Conservation (phyloP, 2,113 vertebrate species). For the human region DNA sequence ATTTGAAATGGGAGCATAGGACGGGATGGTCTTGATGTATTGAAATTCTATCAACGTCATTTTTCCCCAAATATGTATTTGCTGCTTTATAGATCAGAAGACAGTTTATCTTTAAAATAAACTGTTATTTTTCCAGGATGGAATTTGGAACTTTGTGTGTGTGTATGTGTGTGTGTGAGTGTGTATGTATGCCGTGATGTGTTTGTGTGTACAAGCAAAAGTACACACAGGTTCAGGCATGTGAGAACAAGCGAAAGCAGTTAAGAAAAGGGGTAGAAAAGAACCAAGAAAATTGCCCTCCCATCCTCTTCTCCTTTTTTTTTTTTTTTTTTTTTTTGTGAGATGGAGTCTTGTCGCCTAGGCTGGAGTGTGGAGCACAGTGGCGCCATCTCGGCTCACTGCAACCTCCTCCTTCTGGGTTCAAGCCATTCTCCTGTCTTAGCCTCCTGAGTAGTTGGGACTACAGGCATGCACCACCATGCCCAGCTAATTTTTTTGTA, state of each 20-base stretch:
- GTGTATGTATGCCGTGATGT: neutral
- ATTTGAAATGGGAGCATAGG: neutral
- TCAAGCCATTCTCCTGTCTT: too few relatives aligned
- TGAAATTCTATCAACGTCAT: neutral
- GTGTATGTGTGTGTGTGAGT: neutral
- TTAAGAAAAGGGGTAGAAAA: neutral
- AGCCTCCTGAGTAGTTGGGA: too few relatives aligned
- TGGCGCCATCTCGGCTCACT: too few relatives aligned
- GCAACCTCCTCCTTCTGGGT: too few relatives aligned
- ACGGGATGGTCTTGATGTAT: neutral
- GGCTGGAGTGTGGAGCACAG: too few relatives aligned
- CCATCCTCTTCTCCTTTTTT: neutral
- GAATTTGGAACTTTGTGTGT: neutral
- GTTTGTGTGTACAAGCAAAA: neutral
- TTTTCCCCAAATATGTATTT: neutral
- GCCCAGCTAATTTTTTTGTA: too few relatives aligned
- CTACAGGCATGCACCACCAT: too few relatives aligned
- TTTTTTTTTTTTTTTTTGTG: too few relatives aligned
- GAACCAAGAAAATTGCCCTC: neutral
- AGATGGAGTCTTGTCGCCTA: too few relatives aligned
- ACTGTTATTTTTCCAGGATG: neutral
- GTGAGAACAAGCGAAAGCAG: neutral
- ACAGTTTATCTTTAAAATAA: neutral
- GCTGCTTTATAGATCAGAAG: neutral
- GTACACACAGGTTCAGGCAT: neutral